Evolutionary conservation across 2,113 vertebrate genomes (phyloP), one percentile per base, ranked within the genome.

Genomic region (Otolemur garnettii): DNA sequence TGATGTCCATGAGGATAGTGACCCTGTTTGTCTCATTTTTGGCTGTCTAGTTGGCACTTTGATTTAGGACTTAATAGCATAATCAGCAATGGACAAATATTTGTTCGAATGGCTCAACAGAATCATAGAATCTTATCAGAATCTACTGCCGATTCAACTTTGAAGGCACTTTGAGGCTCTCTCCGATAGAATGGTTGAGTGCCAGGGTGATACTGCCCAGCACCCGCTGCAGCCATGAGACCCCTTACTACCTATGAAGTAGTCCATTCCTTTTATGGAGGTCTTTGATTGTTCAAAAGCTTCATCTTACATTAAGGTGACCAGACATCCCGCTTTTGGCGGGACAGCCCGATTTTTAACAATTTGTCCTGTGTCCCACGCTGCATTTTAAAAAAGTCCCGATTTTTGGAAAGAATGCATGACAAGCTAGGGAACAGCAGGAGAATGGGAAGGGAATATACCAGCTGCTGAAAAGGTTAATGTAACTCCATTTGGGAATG

Each of bases 21-120:
- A 42, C 66, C 21, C 7, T 55, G 72, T 64, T 69, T 55, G 2
- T 55, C 80, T 94, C 89, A 12, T 42, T 85, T 60, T 45, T 28
- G 87, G 15, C 21, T 35, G 14, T 55, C 45, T 77, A 59, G 38
- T 13, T 68, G 59, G 30, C n/a, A 59, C 12, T 94, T 55, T 82
- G 82, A 82, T 1, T 64, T 80, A 42, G 12, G 57, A 95, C 66
- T 87, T 72, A 64, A 38, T 72, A 50, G 64, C 33, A 19, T 62
- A 83, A 59, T 18, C 80, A 24, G 10, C 77, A 33, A 50, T 79
- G 33, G 90, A 83, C 64, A 87, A 80, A n/a, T 42, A 77, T n/a
- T 55, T 72, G 22, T 71, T 94, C 55, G 24, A 90, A 90, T 86
- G 66, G 8, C 60, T 95, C 71, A 24, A 21, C n/a, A 87, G n/a